These are phyloP conservation scores for Enhydra lutris DNA, from an alignment of 2,113 vertebrate genomes.

Conservation along the genomic window DNA sequence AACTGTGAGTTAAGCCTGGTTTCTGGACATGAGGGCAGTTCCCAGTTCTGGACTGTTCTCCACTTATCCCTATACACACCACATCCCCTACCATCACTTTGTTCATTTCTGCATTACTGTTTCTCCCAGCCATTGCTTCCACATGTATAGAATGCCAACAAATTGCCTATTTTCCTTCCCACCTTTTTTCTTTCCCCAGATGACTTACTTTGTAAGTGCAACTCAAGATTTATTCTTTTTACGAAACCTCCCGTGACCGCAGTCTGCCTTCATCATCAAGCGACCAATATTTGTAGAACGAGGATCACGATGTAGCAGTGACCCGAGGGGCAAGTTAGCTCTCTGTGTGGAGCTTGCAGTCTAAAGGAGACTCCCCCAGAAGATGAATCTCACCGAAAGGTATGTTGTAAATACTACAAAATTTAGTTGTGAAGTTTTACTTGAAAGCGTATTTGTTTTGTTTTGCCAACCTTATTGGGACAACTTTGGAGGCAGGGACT, in stretches of 20 bases:
- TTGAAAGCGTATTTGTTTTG: not conserved
- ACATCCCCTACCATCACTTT: not conserved
- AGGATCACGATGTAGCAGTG: not conserved
- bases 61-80: not conserved
- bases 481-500: not conserved
- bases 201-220: not conserved
- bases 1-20: not conserved
- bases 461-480: not conserved
- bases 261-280: not conserved
- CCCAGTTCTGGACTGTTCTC: not conserved
- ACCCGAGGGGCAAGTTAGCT: not conserved
- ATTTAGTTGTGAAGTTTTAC: not conserved
- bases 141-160: not conserved
- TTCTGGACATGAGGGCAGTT: not conserved
- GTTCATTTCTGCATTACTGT: not conserved
- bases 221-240: not conserved
- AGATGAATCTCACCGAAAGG: not conserved
- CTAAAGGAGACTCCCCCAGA: not conserved
- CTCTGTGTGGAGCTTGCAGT: not conserved
- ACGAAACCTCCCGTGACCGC: not conserved
- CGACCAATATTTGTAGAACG: not conserved
- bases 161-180: not conserved
- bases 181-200: not conserved
- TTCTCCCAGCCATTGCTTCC: not conserved
- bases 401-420: not conserved